Base-by-base conservation (phyloP, 2,888 invertebrate species). In the Epiblema foenella region DNA sequence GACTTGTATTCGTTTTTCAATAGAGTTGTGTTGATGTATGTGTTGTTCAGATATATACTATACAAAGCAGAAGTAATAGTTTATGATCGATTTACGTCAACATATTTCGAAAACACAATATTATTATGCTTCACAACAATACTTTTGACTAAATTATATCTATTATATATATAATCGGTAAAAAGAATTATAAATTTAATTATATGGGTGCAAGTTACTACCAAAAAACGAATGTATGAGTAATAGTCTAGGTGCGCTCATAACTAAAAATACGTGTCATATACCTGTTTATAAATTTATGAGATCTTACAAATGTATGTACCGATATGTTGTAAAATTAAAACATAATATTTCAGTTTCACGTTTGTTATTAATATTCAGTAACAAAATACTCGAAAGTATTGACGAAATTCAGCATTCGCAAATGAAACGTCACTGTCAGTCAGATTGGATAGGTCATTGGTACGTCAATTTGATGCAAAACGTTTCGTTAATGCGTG, bases 391-490 rank as follows among this genome's bases (percentile, higher is more conserved):
- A 66, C 54, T 46, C 12, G 59, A 70, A 66, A 70, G 70, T 69
- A 69, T 70, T 66, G 70, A 70, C 70, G 65, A 66, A 65, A 64
- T 70, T 59, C 5, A 56, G 59, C 65, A 65, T 66, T 65, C 56
- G 59, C 65, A 54, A 70, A 65, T 69, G 68, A 63, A 67, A 74
- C 62, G 74, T 73, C 74, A 74, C 42, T 69, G 29, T 69, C n/a
- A n/a, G n/a, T n/a, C n/a, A n/a, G n/a, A n/a, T n/a, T n/a, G n/a
- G n/a, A n/a, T n/a, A n/a, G n/a, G n/a, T n/a, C n/a, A n/a, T n/a
- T n/a, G n/a, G 18, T 20, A 68, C 66, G 74, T 76, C 76, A 76
- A 60, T 46, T 60, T 42, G 66, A 68, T 49, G 42, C n/a, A 0
- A 18, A 49, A 49, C 59, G 70, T 70, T 70, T 70, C 2, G 63